These are phyloP conservation scores for Cylindroiulus punctatus DNA, from an alignment of 2,888 invertebrate genomes.

Conservation along the genomic window DNA sequence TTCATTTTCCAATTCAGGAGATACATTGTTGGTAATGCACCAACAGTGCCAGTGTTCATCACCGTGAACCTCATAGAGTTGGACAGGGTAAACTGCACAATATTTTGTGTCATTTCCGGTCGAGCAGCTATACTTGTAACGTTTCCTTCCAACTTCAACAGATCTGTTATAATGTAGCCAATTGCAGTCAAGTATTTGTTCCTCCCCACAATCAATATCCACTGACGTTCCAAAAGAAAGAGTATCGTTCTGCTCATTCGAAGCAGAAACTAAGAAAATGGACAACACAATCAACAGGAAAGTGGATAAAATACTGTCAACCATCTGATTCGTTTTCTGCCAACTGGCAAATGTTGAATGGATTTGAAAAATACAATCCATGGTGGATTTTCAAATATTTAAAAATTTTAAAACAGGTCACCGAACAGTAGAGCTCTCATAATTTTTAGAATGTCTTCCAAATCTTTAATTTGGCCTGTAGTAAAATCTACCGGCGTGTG, in stretches of 20 bases:
- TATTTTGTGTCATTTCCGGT: background rate
- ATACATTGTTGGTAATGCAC: background rate
- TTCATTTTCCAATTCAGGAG: background rate
- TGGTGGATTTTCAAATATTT: no score
- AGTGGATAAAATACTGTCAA: no score
- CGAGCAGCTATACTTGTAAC: background rate
- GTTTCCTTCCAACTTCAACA: background rate
- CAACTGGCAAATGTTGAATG: no score
- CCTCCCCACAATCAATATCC: background rate
- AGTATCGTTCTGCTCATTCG: background rate
- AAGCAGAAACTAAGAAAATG: background rate
- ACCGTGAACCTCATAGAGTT: background rate
- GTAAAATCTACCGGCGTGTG: no score
- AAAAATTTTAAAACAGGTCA: no score
- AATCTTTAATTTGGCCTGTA: no score
- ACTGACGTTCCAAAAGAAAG: background rate
- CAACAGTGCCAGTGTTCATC: background rate
- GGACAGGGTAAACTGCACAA: background rate
- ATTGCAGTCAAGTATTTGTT: background rate
- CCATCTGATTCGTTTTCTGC: no score
- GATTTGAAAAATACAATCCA: no score
- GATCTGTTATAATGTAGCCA: background rate
- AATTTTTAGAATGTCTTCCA: no score
- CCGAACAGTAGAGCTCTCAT: no score
- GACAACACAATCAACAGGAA: no score